Base-by-base conservation (phyloP, 2,888 invertebrate species). In the Galerucella nymphaeae region DNA sequence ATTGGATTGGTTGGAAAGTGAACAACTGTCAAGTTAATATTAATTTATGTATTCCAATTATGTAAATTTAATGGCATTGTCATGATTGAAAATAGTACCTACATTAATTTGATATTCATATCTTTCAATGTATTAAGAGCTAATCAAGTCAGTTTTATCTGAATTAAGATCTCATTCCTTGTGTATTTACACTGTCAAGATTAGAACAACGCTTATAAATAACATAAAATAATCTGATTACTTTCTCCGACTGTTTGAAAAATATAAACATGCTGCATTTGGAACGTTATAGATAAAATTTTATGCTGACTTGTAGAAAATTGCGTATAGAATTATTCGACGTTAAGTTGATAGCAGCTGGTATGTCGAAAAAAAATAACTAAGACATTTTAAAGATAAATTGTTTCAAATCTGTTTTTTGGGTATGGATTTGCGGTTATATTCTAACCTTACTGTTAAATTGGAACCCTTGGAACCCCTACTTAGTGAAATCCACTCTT, bases 101-200 rank as follows among this genome's bases (percentile, higher is more conserved):
- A 20, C 20, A 55, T 45, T 45, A 45, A 23, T 63, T 48, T 67
- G 59, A 67, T 59, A 67, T 67, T 48, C 38, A 59, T 50, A 61
- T 50, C 50, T 62, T 62, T 41, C 18, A 62, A 58, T 38, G 38
- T 50, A 50, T 67, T 66, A 58, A 41, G 66, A 48, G 58, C 59
- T 59, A 67, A 50, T 67, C 59, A 61, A 61, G 48, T 67, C 48
- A 59, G 11, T 16, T 48, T 23, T 67, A 67, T 67, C 67, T 41
- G 23, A n/a, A 61, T 50, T 48, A 16, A 18, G 50, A 67, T 67
- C 67, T 67, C 11, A 67, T 59, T 66, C 9, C 38, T 57, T 57
- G 30, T 13, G 20, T 58, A 66, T 66, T 67, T 67, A 38, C 48
- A 45, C 58, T 45, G 59, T 67, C 67, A 59, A 59, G 59, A 45